A percentile compares a stretch with the other conserved stretches of the same genome.
Evolutionary conservation across 2,797 vertebrate species (phyloP).

Genomic region (Picus viridis): DNA sequence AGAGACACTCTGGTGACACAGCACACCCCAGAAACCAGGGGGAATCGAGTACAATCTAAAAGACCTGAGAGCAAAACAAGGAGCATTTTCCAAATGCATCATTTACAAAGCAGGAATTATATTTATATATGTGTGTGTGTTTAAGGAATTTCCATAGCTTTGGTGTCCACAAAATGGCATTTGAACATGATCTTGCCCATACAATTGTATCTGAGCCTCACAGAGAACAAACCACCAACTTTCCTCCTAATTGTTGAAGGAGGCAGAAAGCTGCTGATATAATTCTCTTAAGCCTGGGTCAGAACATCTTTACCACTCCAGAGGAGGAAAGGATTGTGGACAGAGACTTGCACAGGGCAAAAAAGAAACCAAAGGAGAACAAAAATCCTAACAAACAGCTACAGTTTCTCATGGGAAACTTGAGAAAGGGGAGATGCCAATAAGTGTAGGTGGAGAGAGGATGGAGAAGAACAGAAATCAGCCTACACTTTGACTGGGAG

Average conservation of each 20-base stretch:
- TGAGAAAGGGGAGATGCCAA: neutral
- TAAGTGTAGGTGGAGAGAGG: neutral
- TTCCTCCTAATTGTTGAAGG: neutral
- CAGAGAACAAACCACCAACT: neutral
- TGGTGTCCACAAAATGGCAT: neutral
- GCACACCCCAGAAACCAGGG: neutral
- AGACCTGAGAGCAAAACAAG: neutral
- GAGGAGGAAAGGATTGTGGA: neutral
- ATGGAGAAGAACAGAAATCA: neutral
- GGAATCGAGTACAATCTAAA: neutral
- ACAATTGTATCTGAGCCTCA: neutral
- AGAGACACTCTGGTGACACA: neutral
- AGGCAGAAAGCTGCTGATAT: neutral
- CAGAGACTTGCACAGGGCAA: neutral
- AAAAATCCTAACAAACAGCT: neutral
- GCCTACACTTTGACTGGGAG: slow-evolving; percentile 30
- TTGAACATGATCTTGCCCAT: neutral
- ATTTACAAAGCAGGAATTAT: neutral
- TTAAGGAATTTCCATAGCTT: neutral
- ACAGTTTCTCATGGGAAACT: slow-evolving; percentile 9
- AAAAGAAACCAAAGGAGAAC: neutral
- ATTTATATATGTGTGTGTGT: neutral
- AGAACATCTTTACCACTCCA: neutral
- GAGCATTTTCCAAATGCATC: neutral
- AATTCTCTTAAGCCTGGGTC: neutral